A percentile compares a stretch with the other conserved stretches of the same genome.
Evolutionary conservation across 2,888 invertebrate species (phyloP).

Genomic region (Torymus aiolomorphi): DNA sequence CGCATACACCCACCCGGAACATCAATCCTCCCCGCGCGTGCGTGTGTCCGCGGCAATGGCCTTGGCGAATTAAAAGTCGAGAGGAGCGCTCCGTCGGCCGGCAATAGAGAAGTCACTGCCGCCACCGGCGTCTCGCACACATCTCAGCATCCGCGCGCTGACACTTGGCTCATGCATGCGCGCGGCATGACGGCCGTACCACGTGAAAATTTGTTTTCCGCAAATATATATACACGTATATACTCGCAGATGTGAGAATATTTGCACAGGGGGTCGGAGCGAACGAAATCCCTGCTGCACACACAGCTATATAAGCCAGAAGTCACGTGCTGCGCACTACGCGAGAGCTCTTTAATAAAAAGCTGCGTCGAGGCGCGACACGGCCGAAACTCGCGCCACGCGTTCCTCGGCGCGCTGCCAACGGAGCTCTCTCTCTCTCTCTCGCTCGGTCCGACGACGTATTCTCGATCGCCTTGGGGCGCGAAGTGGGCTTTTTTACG

Average conservation of each 20-base stretch:
- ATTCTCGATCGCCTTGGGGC: no score
- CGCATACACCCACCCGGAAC: no score
- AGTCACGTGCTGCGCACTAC: no score
- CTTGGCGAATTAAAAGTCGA: constrained; percentile 33
- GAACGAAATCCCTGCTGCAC: no score
- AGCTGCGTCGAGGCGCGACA: neutral
- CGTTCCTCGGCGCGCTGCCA: constrained; percentile 19
- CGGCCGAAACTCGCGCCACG: neutral
- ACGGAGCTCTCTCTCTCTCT: neutral
- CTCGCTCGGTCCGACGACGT: neutral
- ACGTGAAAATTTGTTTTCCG: no score
- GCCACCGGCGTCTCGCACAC: neutral
- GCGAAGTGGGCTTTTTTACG: no score
- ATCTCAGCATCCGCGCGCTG: neutral
- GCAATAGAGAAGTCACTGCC: neutral
- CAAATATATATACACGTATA: no score
- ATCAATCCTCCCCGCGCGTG: neutral
- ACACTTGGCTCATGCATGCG: no score
- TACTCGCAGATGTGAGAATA: no score
- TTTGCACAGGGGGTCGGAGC: no score
- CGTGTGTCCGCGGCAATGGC: neutral
- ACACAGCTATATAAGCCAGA: no score
- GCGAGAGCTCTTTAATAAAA: neutral
- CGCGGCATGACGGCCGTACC: no score
- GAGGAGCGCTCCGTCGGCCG: neutral